phyloP scores from a whole-genome alignment of 2,113 vertebrate genomes.

The Thermophis baileyi region DNA sequence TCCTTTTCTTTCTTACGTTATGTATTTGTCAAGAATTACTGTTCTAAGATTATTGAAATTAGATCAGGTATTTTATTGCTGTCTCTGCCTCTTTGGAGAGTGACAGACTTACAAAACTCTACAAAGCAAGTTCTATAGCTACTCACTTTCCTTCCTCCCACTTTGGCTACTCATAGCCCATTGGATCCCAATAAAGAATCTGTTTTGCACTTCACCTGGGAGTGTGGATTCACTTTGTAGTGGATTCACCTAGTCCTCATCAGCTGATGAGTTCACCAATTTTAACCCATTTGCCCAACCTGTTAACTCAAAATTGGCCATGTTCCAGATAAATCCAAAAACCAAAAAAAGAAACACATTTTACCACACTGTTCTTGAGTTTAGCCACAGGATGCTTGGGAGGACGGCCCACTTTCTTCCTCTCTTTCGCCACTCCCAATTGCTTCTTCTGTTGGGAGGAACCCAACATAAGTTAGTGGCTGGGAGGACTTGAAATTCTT shows the following conservation, averaged over 20 bases:
- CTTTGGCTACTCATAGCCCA: background rate
- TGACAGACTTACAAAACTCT: too few relatives aligned
- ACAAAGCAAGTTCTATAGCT: background rate
- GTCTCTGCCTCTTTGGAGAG: background rate
- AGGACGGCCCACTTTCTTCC: conserved; percentile 11
- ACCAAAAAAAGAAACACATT: background rate
- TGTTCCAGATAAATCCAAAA: too few relatives aligned
- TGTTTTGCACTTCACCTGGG: background rate
- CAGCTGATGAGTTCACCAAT: background rate
- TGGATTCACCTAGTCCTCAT: background rate
- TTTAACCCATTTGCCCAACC: background rate
- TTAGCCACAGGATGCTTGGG: background rate
- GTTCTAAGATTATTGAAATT: background rate
- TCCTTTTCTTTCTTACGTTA: background rate
- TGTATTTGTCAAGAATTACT: background rate
- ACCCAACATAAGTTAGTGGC: background rate
- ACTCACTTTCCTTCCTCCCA: background rate
- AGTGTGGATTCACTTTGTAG: background rate
- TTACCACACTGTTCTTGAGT: conserved; percentile 12
- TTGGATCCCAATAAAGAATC: background rate
- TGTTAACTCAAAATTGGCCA: background rate
- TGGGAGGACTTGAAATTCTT: background rate
- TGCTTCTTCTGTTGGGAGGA: conserved; percentile 3
- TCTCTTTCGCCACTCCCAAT: conserved; percentile 16
- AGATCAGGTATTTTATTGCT: background rate